Evolutionary conservation across 2,888 invertebrate genomes (phyloP).

Genomic region (Idaea dimidiata): DNA sequence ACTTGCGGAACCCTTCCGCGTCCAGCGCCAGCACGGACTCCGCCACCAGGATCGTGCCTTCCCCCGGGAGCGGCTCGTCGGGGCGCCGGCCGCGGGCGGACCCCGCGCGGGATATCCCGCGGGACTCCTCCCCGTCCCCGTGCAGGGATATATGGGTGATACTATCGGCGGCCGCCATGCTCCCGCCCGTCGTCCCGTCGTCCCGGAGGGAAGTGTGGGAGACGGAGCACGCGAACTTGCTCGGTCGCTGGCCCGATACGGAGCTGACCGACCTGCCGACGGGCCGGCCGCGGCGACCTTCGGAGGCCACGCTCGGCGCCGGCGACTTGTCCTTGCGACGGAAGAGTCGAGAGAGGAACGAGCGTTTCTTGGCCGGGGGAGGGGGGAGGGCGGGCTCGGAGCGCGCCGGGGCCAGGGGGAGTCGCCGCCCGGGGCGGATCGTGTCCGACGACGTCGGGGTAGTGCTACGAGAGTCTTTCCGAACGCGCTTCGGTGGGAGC

Average conservation of each 20-base stretch:
- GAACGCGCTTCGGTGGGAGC: conserved; percentile 89
- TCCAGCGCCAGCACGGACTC: conserved; percentile 74
- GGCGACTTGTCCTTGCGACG: conserved; percentile 70
- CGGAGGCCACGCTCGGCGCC: conserved; percentile 65
- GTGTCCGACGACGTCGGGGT: conserved; percentile 44
- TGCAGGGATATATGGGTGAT: conserved; percentile 85
- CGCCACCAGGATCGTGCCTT: conserved; percentile 81
- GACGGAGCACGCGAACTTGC: conserved; percentile 64
- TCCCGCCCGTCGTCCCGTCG: conserved; percentile 55
- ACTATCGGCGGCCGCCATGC: conserved; percentile 77
- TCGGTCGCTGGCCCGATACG: conserved; percentile 81
- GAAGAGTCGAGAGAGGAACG: conserved; percentile 73
- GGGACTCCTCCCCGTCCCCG: conserved; percentile 68
- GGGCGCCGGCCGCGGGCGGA: conserved; percentile 56
- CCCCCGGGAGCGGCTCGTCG: conserved; percentile 57
- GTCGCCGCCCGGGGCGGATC: conserved; percentile 47
- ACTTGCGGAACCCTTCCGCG: conserved; percentile 59
- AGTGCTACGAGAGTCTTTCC: conserved; percentile 83
- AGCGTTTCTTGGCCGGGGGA: conserved; percentile 71
- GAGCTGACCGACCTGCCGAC: conserved; percentile 82
- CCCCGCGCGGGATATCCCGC: conserved; percentile 35
- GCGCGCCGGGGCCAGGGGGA: conserved; percentile 50
- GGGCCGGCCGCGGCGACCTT: conserved; percentile 54
- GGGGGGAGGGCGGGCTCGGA: conserved; percentile 72
- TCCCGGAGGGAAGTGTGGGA: conserved; percentile 71